A percentile compares a stretch with the other conserved stretches of the same genome.
phyloP scores from a whole-genome alignment of 2,113 vertebrate genomes.

The Solea senegalensis region DNA sequence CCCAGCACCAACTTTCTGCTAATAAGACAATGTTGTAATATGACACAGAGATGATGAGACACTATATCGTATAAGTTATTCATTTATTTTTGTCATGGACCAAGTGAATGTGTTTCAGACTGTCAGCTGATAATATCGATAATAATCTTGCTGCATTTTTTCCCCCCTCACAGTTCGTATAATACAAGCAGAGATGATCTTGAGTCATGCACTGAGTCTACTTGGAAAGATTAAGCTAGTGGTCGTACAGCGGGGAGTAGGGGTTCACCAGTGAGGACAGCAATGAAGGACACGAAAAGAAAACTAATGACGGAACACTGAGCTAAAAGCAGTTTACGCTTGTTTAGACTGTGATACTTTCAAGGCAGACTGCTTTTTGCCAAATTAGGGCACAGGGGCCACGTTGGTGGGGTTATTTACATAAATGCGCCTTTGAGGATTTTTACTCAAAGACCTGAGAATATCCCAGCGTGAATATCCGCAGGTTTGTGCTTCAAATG shows the following conservation, averaged over 20 bases:
- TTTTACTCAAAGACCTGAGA: conserved; percentile 2
- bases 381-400: neutral
- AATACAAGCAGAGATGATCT: neutral
- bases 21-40: neutral
- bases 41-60: neutral
- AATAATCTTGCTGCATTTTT: neutral
- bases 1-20: neutral
- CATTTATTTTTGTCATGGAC: too few species aligned
- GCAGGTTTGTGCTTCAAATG: conserved; percentile 7
- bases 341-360: conserved; percentile 10
- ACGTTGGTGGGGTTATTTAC: neutral
- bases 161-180: neutral
- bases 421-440: conserved; percentile 4
- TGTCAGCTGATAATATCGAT: neutral
- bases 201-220: conserved; percentile 8
- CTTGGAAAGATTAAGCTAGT: conserved; percentile 6
- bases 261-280: neutral
- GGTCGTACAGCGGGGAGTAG: conserved; percentile 6
- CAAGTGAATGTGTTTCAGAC: neutral
- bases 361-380: conserved; percentile 20
- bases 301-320: conserved; percentile 16
- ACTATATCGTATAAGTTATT: neutral
- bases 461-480: neutral
- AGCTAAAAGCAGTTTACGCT: conserved; percentile 11
- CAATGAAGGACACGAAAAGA: conserved; percentile 22